Evolutionary conservation across 2,888 invertebrate genomes (phyloP).

Genomic region (Diadegma fenestrale): DNA sequence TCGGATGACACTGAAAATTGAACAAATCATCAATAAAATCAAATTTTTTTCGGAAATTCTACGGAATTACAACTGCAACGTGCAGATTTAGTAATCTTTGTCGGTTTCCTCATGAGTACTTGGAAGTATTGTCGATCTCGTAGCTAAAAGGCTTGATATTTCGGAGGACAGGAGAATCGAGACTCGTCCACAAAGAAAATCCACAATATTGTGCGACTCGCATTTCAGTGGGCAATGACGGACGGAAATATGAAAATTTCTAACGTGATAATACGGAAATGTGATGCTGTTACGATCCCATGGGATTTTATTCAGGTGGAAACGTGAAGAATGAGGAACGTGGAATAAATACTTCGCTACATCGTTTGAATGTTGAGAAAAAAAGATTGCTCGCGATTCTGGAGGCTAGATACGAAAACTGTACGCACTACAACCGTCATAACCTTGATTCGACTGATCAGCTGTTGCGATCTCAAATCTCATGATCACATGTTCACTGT

Average conservation of each 20-base stretch:
- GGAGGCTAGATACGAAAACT: not conserved
- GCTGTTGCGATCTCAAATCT: constrained; percentile 48
- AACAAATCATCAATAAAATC: too few relatives aligned
- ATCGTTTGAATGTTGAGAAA: not conserved
- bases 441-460: constrained; percentile 46
- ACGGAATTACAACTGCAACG: too few relatives aligned
- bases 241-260: not conserved
- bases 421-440: not conserved
- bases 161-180: too few relatives aligned
- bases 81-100: too few relatives aligned
- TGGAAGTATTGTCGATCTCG: too few relatives aligned
- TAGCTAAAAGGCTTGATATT: too few relatives aligned
- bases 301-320: not conserved
- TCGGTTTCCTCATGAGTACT: too few relatives aligned
- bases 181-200: not conserved
- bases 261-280: not conserved
- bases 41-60: too few relatives aligned
- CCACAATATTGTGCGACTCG: not conserved
- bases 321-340: not conserved
- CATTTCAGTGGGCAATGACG: not conserved
- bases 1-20: too few relatives aligned
- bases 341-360: not conserved
- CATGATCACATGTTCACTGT: constrained; percentile 48
- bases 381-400: constrained; percentile 11
- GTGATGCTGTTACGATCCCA: not conserved